Evolutionary conservation across 2,113 vertebrate genomes (phyloP), one percentile per base, ranked within the genome.

Genomic region (Heterotis niloticus): DNA sequence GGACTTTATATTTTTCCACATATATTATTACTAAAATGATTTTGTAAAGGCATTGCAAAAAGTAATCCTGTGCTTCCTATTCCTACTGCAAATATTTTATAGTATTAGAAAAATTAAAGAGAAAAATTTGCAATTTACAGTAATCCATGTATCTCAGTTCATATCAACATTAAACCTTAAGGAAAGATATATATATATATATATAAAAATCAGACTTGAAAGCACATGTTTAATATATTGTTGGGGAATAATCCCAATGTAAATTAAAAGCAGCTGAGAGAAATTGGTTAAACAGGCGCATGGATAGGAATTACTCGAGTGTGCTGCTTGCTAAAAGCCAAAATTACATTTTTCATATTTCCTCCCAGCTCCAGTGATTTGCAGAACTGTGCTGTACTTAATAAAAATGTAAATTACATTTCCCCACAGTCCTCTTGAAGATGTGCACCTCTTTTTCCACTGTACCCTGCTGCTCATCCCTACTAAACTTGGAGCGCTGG

Each of bases 381-480:
- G 66, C 24, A 29, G 34, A 71, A 71, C 51, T 59, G 24, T 23
- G 52, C 76, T 26, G 64, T 65, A 78, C 17, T 69, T 78, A 70
- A 70, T 70, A 78, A 78, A 78, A 71, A 78, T 78, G 52, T 59
- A 34, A 70, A 70, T 71, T 71, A 71, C 56, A 34, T 77, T 20
- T 64, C 56, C 24, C 12, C 4, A 10, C 44, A 51, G 13, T 78
- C 26, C 70, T 26, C 70, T 62, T 78, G 71, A 54, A 65, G 26
- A 34, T 70, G 64, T 28, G 16, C 10, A 70, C 26, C 64, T 34
- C 44, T 78, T 64, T 71, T 64, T 16, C 28, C 18, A 17, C 13
- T 62, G 12, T 10, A 59, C 9, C 12, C 12, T 59, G 13, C 18
- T 62, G 18, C 18, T 3, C 18, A 4, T 12, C 51, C 20, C 17